Evolutionary conservation across 2,113 vertebrate genomes (phyloP).

Genomic region (Macquaria australasica): DNA sequence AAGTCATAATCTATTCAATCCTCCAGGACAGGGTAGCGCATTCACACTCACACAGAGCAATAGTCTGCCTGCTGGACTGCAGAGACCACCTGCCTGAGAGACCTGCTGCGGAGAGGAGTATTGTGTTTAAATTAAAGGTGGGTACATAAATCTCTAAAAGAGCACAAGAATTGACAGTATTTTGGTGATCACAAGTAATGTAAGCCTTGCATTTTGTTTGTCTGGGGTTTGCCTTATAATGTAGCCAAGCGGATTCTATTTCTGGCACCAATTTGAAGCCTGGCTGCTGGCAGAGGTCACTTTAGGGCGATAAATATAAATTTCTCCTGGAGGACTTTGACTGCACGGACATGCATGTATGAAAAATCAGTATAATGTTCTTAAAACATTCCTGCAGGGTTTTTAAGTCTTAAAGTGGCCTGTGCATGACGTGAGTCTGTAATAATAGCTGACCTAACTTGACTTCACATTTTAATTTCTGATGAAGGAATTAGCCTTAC

Average conservation of each 20-base stretch:
- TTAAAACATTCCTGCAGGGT: background rate
- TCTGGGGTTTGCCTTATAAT: background rate
- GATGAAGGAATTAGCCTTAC: background rate
- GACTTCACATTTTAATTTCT: background rate
- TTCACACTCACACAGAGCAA: constrained; percentile 15
- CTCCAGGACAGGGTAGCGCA: constrained; percentile 40
- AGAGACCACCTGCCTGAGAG: constrained; percentile 22
- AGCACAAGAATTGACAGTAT: background rate
- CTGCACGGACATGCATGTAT: background rate
- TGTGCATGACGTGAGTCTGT: background rate
- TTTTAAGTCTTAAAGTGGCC: background rate
- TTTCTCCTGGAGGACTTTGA: constrained; percentile 9
- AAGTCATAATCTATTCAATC: constrained; percentile 72
- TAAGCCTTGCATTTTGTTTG: background rate
- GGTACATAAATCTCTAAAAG: background rate
- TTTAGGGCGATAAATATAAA: constrained; percentile 24
- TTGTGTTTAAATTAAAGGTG: background rate
- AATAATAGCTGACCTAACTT: background rate
- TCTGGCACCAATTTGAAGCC: constrained; percentile 26
- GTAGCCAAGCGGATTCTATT: constrained; percentile 36
- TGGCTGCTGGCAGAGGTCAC: constrained; percentile 46
- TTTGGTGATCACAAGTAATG: background rate
- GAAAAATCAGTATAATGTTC: background rate
- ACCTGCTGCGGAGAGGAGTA: constrained; percentile 2
- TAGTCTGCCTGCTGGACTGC: constrained; percentile 25